Conservation (phyloP, 2,113 vertebrate genomes). For the Holacanthus passer region DNA sequence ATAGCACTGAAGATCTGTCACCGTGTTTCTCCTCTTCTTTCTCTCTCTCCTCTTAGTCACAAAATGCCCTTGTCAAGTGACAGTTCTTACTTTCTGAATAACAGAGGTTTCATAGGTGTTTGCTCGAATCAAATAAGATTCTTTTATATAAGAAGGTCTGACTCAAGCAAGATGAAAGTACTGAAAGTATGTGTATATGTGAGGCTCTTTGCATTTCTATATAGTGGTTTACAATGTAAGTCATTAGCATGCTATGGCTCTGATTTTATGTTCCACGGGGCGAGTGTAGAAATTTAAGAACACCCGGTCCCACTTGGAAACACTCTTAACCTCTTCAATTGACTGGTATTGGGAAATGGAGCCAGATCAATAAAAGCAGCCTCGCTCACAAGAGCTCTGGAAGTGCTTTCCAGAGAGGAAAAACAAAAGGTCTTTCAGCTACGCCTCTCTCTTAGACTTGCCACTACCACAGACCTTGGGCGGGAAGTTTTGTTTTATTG, state of each 20-base stretch:
- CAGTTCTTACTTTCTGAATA: neutral
- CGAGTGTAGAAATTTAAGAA: neutral
- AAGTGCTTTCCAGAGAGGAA: constrained; percentile 43
- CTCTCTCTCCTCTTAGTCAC: constrained; percentile 1
- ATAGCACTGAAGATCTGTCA: constrained; percentile 1
- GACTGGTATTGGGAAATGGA: neutral
- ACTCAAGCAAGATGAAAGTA: neutral
- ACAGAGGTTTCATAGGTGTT: neutral
- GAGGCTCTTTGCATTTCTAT: neutral
- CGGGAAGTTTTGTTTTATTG: constrained; percentile 62
- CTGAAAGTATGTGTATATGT: too few relatives aligned
- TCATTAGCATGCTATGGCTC: neutral
- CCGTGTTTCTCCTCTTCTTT: neutral
- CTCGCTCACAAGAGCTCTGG: constrained; percentile 24
- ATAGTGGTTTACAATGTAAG: neutral
- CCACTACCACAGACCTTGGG: constrained; percentile 51
- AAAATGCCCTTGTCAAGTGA: constrained; percentile 1
- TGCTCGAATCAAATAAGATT: neutral
- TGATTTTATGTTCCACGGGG: neutral
- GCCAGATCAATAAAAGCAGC: constrained; percentile 43
- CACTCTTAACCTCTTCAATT: constrained; percentile 7
- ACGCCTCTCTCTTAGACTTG: constrained; percentile 22
- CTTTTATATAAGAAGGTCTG: too few relatives aligned
- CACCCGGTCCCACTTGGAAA: neutral
- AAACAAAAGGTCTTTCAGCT: constrained; percentile 39